Evolutionary conservation across 2,113 vertebrate genomes (phyloP).

Genomic region (human (Homo sapiens)): GRCh38 chr4:172575501-172576000

Average conservation of each 20-base stretch:
- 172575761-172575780: not conserved
- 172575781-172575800: not conserved
- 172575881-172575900: not conserved
- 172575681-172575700: not conserved
- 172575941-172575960: not conserved
- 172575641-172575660: not conserved
- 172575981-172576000: not conserved
- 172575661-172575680: not conserved
- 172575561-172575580: not conserved
- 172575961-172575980: not conserved
- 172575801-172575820: not conserved
- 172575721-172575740: not conserved
- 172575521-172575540: not conserved
- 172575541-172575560: not conserved
- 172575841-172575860: not conserved
- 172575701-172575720: conserved; percentile 35
- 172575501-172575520: not conserved
- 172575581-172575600: not conserved
- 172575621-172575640: not conserved
- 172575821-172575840: not conserved
- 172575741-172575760: not conserved
- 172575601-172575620: not conserved
- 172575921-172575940: not conserved
- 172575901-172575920: not conserved
- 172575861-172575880: not conserved